phyloP scores from a whole-genome alignment of 2,113 vertebrate genomes.

The Ptychochromis oligacanthus region DNA sequence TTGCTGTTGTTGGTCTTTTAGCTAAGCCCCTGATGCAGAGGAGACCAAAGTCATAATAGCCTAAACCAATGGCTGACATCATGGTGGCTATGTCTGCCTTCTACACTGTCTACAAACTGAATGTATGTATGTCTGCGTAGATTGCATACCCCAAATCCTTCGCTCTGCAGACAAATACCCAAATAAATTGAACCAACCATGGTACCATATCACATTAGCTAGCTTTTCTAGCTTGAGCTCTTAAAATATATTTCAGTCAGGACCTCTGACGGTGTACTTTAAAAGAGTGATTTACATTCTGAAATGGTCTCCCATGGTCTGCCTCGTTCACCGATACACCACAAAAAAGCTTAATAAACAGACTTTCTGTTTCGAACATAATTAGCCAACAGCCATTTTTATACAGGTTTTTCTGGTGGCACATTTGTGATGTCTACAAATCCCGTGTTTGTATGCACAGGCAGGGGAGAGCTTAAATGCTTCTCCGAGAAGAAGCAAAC shows the following conservation, averaged over 20 bases:
- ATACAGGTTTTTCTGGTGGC: background rate
- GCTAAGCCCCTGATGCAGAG: too few species aligned
- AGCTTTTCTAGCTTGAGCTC: background rate
- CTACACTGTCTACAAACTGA: too few species aligned
- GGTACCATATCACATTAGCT: background rate
- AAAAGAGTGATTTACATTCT: background rate
- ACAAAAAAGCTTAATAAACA: background rate
- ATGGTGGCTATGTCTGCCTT: background rate
- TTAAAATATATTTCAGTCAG: background rate
- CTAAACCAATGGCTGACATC: background rate
- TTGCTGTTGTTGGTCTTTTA: background rate
- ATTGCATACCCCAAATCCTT: background rate
- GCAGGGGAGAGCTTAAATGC: constrained; percentile 17
- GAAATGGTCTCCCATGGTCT: background rate
- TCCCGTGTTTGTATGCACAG: constrained; percentile 1
- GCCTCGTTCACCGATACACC: background rate
- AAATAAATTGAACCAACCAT: background rate
- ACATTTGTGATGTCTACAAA: background rate
- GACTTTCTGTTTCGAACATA: background rate
- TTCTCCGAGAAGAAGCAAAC: background rate
- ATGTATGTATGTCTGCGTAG: too few species aligned
- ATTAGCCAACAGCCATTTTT: background rate
- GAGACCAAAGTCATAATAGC: too few species aligned
- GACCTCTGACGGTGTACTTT: background rate
- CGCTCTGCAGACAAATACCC: background rate